Evolutionary conservation across 1,140 invertebrate genomes (phyloP).

Genomic region (Drosophila melanica): DNA sequence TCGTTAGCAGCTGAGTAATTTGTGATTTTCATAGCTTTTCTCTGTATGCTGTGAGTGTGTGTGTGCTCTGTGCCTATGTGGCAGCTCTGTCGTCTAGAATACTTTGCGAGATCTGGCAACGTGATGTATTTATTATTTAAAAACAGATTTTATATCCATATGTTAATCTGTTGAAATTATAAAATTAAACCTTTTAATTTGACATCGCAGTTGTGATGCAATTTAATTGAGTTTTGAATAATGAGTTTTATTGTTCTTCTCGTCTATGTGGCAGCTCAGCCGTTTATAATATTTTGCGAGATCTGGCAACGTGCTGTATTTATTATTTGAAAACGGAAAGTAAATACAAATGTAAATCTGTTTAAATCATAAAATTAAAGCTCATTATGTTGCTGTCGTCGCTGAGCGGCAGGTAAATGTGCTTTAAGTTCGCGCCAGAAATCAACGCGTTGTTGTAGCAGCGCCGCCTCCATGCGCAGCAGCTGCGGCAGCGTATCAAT

Average conservation of each 20-base stretch:
- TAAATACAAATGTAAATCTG: neutral
- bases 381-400: slow-evolving; percentile 40
- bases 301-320: slow-evolving; percentile 14
- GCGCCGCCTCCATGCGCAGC: slow-evolving; percentile 52
- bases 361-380: slow-evolving; percentile 27
- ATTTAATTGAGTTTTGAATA: slow-evolving; percentile 1
- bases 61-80: neutral
- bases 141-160: slow-evolving; percentile 9
- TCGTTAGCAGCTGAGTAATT: neutral
- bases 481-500: slow-evolving; percentile 24
- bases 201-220: neutral
- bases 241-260: neutral
- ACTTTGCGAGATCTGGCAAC: slow-evolving; percentile 22
- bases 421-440: slow-evolving; percentile 69
- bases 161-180: neutral
- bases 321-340: neutral
- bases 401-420: slow-evolving; percentile 55
- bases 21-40: neutral
- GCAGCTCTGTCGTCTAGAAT: slow-evolving; percentile 3
- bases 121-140: neutral
- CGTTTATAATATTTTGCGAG: neutral
- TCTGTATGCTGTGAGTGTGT: neutral
- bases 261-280: slow-evolving; percentile 11
- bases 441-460: slow-evolving; percentile 67
- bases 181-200: neutral